These are phyloP conservation scores for Drosophila equinoxialis DNA, from an alignment of 1,140 invertebrate species.

Conservation along the genomic window DNA sequence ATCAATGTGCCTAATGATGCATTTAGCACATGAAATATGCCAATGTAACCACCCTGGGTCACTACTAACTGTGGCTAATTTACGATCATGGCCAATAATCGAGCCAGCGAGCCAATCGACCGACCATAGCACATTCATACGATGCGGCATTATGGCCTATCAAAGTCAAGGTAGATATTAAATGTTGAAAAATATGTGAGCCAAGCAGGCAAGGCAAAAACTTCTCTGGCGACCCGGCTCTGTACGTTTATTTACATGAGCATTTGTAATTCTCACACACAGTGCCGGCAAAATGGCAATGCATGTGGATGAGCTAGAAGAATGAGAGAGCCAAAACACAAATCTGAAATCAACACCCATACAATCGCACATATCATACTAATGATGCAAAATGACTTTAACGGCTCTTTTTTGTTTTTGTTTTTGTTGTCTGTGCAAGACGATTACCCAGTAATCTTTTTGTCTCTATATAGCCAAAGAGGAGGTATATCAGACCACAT, in stretches of 20 bases:
- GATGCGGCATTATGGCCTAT: conserved; percentile 65
- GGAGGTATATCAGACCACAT: conserved; percentile 26
- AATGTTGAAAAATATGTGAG: conserved; percentile 65
- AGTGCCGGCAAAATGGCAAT: conserved; percentile 36
- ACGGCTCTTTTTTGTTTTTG: conserved; percentile 53
- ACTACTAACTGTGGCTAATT: conserved; percentile 73
- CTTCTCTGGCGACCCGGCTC: conserved; percentile 10
- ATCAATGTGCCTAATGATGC: conserved; percentile 78
- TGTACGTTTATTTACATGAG: conserved; percentile 43
- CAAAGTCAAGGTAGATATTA: conserved; percentile 81
- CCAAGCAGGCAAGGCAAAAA: conserved; percentile 22
- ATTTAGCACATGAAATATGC: conserved; percentile 80
- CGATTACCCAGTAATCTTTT: neutral
- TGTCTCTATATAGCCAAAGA: neutral
- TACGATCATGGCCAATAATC: conserved; percentile 54
- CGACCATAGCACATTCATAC: conserved; percentile 18
- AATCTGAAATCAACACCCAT: conserved; percentile 69
- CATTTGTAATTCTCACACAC: conserved; percentile 70
- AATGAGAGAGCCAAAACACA: conserved; percentile 1
- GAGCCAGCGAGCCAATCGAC: conserved; percentile 5
- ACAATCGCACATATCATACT: conserved; percentile 74
- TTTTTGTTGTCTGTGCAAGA: neutral
- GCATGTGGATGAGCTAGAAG: conserved; percentile 3
- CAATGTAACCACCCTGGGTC: conserved; percentile 74
- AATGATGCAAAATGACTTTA: conserved; percentile 82